Evolutionary conservation across 2,113 vertebrate species (phyloP).

Genomic region (Ardeotis arabs): DNA sequence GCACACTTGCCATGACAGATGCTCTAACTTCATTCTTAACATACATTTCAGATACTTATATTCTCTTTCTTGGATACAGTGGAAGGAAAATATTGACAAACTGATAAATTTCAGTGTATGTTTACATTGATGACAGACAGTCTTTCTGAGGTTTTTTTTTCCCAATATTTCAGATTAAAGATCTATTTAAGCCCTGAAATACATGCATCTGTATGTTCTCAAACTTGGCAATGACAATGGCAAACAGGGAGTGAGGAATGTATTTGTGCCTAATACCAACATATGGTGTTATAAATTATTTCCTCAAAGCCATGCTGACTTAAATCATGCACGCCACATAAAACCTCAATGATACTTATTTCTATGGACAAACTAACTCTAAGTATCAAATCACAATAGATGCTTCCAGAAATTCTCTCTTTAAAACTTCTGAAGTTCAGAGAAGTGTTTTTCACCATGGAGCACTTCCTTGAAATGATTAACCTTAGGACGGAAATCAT

Average conservation of each 20-base stretch:
- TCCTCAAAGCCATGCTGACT: background rate
- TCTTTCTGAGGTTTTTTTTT: background rate
- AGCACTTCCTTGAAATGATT: background rate
- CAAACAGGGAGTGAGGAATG: background rate
- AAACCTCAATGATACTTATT: background rate
- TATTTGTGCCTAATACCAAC: background rate
- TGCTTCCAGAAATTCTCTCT: background rate
- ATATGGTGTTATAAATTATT: background rate
- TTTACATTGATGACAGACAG: background rate
- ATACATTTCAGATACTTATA: background rate
- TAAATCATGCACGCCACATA: accelerated
- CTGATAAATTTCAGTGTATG: background rate
- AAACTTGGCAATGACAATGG: background rate
- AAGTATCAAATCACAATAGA: background rate
- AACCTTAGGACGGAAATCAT: background rate
- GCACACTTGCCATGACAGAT: background rate
- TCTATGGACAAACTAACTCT: background rate
- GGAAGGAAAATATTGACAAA: background rate
- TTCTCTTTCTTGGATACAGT: background rate
- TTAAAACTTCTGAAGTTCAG: background rate
- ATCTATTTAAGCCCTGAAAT: background rate
- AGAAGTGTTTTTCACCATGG: background rate
- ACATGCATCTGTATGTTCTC: background rate
- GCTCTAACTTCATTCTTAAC: background rate
- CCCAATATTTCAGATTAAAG: background rate